Base-by-base conservation (phyloP, 2,888 invertebrate species). In the Chrysodeixis includens region DNA sequence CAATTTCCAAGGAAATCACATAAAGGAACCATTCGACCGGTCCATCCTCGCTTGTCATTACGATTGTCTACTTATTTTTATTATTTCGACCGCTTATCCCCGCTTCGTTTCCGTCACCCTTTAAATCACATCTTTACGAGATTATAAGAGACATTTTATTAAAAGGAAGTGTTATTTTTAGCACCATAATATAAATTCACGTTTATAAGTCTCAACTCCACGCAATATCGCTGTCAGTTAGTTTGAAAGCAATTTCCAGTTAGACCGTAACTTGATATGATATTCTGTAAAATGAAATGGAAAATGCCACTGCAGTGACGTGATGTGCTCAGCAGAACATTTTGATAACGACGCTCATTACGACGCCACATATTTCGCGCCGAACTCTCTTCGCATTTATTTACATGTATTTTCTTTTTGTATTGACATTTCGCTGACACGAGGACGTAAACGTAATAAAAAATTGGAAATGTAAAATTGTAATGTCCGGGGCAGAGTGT, bases 1-100 rank as follows among this genome's bases (percentile, higher is more conserved):
- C 88, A 86, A 90, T 89, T 89, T 87, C 83, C 82, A 83, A 82
- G 85, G 80, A 86, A 89, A 89, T 89, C 86, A 83, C 82, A 86
- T 89, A 88, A 90, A 88, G 78, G 83, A 80, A 77, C 83, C 81
- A 80, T 83, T 76, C 76, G 73, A 74, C 67, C 80, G 71, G 68
- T 67, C 74, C 66, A 67, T 78, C 69, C 76, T 71, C 79, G 71
- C 76, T 81, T 82, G 79, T 85, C 82, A 83, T 85, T 83, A 80
- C 82, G 79, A 83, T 85, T 84, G 79, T 75, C 78, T 82, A 81
- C 83, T 83, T 85, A 84, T 81, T 83, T 85, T 85, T 83, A 83
- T 82, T 79, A 68, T 63, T 68, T 68, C 53, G 7, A 40, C 8
- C 20, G 30, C 8, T 46, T 57, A 70, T 57, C 46, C n/a, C 20